Base-by-base conservation (phyloP, 2,113 vertebrate genomes). In the Leucosticte australis region DNA sequence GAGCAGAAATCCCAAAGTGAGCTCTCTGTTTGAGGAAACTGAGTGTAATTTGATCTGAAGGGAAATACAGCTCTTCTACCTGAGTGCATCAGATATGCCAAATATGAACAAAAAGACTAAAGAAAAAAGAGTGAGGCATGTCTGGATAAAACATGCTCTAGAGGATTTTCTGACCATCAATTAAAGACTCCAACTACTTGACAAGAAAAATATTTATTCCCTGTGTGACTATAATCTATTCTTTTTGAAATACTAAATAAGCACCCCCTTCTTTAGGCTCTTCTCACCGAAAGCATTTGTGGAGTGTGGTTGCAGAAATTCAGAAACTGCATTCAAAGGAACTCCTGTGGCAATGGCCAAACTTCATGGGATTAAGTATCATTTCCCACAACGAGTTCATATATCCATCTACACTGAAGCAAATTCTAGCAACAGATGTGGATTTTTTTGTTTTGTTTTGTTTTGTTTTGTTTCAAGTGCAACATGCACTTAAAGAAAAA, bases 31-130 rank as follows among this genome's bases (percentile, higher is more conserved):
- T 83, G 49, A 91, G 75, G 26, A 82, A 92, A 89, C 31, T 21
- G 21, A 87, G n/a, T 24, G 20, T 44, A 89, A 89, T 89, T 79
- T 89, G 49, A 91, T 82, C 73, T 89, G 91, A 92, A 75, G n/a
- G n/a, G 49, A 95, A 94, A 91, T 46, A 27, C 1, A 15, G 53
- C 22, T 75, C 13, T 84, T 82, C 69, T 71, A 95, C 80, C 86
- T 57, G 53, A 71, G 60, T 28, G 49, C 50, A 79, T 79, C 62
- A 56, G 17, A 46, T 30, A 26, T 39, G 53, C 20, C 53, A 49
- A 89, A 87, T 28, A 60, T 8, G 62, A 95, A 94, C 26, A 75
- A 81, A 89, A 92, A 68, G 31, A 82, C 73, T 75, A 46, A 82
- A 81, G 57, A 68, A 91, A 87, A 84, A n/a, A 60, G 47, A 13